Conservation (phyloP, 2,113 vertebrate species). For the Tragelaphus buxtoni region DNA sequence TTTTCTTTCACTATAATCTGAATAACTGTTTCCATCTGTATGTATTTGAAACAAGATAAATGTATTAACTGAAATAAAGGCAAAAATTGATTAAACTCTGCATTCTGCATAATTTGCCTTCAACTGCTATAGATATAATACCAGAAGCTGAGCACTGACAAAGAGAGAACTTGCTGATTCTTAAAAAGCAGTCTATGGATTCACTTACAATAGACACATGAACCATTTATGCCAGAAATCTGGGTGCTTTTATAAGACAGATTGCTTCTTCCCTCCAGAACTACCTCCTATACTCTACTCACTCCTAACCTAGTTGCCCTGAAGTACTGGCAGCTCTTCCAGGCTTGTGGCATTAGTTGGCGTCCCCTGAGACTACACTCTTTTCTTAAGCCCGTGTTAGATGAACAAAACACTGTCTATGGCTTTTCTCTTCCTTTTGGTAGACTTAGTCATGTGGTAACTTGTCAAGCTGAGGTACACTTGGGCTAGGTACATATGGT, state of each 20-base stretch:
- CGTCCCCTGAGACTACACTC: background rate
- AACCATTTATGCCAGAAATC: background rate
- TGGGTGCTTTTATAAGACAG: background rate
- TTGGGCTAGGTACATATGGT: background rate
- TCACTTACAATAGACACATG: background rate
- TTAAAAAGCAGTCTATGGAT: background rate
- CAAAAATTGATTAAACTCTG: background rate
- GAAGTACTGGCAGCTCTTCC: background rate
- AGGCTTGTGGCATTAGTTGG: background rate
- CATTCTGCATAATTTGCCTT: background rate
- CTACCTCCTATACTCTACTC: background rate
- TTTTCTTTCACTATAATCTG: background rate
- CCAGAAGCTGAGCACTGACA: background rate
- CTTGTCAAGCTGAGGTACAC: background rate
- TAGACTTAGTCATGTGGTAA: background rate
- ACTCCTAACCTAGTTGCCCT: rapidly evolving
- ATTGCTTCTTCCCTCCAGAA: background rate
- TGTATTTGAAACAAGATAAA: background rate
- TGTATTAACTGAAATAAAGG: background rate
- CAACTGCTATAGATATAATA: background rate
- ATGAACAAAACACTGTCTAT: background rate
- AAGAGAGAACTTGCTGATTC: background rate
- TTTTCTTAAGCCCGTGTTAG: background rate
- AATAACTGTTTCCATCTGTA: background rate
- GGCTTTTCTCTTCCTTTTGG: background rate